Evolutionary conservation across 2,113 vertebrate genomes (phyloP), one percentile per base, ranked within the genome.

Genomic region (Indri indri): DNA sequence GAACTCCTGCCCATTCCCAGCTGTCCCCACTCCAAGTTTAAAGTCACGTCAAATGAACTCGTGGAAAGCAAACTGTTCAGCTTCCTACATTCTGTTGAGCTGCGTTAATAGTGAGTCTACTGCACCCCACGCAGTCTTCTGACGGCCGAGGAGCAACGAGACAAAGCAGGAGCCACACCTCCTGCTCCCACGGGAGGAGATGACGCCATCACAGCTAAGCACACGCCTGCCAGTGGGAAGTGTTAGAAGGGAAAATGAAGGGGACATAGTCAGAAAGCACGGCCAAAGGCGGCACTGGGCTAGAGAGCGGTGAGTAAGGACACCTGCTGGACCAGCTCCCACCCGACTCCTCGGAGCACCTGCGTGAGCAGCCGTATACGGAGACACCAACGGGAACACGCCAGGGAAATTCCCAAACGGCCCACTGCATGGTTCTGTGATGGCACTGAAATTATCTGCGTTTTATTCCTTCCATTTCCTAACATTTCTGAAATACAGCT

Each of bases 1-100:
- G 10, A 37, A 40, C 18, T 86, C 80, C 8, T 61, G 70, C 40
- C 61, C 27, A 11, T 13, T 20, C 5, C 34, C 47, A 71, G 52
- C 30, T 50, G 18, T 52, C 16, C 30, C 37, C 37, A 37, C 30
- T 22, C 85, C 79, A 61, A 11, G 50, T 18, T 68, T 45, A 9
- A 37, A 34, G 70, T 70, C 71, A 6, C 0, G 1, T 16, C 0
- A 1, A 77, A 77, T 32, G 18, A 52, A 37, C 5, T 2, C 40
- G 79, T 52, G 6, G 12, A 57, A 12, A 34, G n/a, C 65, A 68
- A 66, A 37, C 37, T n/a, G n/a, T n/a, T 40, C n/a, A 32, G 45
- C 27, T 71, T 40, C 66, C 25, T 40, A 40, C 32, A 10, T n/a
- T 52, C 34, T 50, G 47, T 22, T 70, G 23, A 68, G 61, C 18